phyloP scores from a whole-genome alignment of 2,797 vertebrate species.

The Amniataba percoides region DNA sequence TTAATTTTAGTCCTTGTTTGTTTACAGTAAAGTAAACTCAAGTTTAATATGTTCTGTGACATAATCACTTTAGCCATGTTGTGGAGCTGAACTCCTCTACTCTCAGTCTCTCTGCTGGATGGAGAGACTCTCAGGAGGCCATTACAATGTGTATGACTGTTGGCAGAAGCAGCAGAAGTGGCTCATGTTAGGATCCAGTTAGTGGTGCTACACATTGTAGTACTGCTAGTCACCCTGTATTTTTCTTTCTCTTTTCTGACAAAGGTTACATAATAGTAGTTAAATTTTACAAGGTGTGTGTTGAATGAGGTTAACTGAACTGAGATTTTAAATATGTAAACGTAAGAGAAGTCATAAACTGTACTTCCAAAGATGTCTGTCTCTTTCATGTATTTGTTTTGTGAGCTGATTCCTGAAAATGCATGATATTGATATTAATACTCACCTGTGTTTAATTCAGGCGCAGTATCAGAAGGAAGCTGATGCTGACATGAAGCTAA shows the following conservation, averaged over 20 bases:
- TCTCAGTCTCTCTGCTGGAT: not conserved
- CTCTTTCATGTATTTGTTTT: constrained; percentile 6
- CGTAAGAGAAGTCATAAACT: not conserved
- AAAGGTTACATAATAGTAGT: not conserved
- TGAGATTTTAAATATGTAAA: constrained; percentile 8
- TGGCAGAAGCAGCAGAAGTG: not conserved
- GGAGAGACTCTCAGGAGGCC: too few relatives aligned
- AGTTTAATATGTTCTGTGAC: constrained; percentile 7
- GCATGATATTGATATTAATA: constrained; percentile 25
- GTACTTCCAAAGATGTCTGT: not conserved
- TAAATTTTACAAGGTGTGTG: not conserved
- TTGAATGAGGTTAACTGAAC: constrained; percentile 13
- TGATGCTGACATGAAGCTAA: not conserved
- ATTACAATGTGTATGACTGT: not conserved
- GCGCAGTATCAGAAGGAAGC: not conserved
- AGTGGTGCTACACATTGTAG: not conserved
- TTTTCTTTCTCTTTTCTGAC: not conserved
- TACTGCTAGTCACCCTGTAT: not conserved
- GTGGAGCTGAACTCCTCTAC: not conserved
- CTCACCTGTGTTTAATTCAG: not conserved
- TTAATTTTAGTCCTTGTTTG: not conserved
- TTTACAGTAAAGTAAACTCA: not conserved
- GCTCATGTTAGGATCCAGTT: not conserved
- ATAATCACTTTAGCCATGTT: too few relatives aligned
- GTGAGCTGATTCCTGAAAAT: not conserved